Evolutionary conservation across 2,797 vertebrate genomes (phyloP).

Genomic region (Catamblyrhynchus diadema): DNA sequence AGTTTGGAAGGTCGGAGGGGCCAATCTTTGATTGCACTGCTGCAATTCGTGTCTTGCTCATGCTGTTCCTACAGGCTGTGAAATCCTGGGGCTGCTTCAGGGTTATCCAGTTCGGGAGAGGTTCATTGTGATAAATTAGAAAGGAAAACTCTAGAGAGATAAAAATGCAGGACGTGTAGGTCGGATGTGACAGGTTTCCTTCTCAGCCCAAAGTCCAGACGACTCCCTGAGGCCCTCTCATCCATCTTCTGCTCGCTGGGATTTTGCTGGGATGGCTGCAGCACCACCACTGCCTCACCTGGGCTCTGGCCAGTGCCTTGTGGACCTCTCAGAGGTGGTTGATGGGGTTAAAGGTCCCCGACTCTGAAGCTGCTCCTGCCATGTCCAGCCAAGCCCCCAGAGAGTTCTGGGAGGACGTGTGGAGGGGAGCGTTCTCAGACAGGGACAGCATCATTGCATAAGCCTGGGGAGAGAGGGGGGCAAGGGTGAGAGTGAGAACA

Average conservation of each 20-base stretch:
- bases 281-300: slow-evolving; percentile 8
- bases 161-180: neutral
- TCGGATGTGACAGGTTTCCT: neutral
- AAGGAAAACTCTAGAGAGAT: neutral
- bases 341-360: slow-evolving; percentile 92
- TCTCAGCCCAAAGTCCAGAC: slow-evolving; percentile 9
- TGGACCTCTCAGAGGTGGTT: slow-evolving; percentile 88
- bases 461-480: slow-evolving; percentile 78
- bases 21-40: neutral
- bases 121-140: slow-evolving; percentile 41
- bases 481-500: too few relatives aligned
- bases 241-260: slow-evolving; percentile 38
- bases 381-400: slow-evolving; percentile 98
- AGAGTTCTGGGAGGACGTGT: slow-evolving; percentile 92
- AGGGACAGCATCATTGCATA: slow-evolving; percentile 99
- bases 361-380: slow-evolving; percentile 89
- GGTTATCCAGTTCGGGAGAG: slow-evolving; percentile 11
- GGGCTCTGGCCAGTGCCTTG: slow-evolving; percentile 51
- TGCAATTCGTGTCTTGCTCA: neutral
- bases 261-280: slow-evolving; percentile 40
- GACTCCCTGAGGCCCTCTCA: slow-evolving; percentile 47
- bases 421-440: slow-evolving; percentile 94
- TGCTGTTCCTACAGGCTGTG: neutral
- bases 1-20: neutral
- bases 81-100: neutral